A percentile compares a stretch with the other conserved stretches of the same genome.
Evolutionary conservation across 2,113 vertebrate genomes (phyloP).

Genomic region (Erythrocercus mccallii): DNA sequence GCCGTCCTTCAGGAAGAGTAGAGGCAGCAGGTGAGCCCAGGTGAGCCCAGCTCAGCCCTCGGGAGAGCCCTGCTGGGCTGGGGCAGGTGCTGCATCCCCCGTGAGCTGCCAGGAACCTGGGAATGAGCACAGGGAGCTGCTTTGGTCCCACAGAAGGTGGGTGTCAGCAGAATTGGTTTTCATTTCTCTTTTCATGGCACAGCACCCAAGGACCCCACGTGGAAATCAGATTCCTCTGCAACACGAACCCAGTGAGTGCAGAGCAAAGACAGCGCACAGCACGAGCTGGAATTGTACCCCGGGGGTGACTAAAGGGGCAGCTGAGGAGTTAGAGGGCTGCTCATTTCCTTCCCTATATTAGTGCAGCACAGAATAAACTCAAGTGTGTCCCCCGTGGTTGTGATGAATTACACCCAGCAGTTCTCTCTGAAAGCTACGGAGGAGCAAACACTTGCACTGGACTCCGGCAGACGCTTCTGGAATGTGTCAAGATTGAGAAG

Average conservation of each 20-base stretch:
- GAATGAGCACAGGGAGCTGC: not conserved
- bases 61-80: not conserved
- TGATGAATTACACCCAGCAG: not conserved
- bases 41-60: not conserved
- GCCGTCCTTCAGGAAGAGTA: not conserved
- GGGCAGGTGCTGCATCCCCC: rapidly evolving
- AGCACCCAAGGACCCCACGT: not conserved
- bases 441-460: not conserved
- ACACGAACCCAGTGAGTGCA: rapidly evolving
- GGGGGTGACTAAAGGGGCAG: conserved; percentile 15
- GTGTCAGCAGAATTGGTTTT: rapidly evolving
- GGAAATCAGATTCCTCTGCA: not conserved
- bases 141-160: not conserved
- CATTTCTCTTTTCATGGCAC: not conserved
- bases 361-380: not conserved
- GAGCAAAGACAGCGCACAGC: not conserved
- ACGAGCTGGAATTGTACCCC: not conserved
- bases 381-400: not conserved
- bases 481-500: not conserved
- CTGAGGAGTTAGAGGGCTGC: not conserved
- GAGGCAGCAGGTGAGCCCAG: not conserved
- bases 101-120: not conserved
- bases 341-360: not conserved
- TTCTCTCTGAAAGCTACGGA: not conserved
- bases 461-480: not conserved